phyloP scores from a whole-genome alignment of 2,888 invertebrate species.

The Acrobasis repandana region DNA sequence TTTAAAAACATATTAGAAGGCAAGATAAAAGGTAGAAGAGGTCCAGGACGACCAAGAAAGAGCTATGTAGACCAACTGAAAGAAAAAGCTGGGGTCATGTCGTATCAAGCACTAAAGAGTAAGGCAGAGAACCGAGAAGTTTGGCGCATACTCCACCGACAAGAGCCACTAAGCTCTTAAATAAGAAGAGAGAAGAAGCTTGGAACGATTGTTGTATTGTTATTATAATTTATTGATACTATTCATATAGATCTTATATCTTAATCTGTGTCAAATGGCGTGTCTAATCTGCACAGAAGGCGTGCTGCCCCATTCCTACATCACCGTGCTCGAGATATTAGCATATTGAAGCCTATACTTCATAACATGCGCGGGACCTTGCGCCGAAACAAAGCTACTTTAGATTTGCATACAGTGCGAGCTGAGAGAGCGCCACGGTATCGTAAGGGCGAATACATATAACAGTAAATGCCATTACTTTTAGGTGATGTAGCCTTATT shows the following conservation, averaged over 20 bases:
- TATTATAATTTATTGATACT: neutral
- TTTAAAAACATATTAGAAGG: too few species aligned
- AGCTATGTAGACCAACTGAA: too few species aligned
- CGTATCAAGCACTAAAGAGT: too few species aligned
- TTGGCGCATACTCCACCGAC: too few species aligned
- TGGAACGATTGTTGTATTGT: neutral
- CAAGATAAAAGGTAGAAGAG: too few species aligned
- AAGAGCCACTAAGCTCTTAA: too few species aligned
- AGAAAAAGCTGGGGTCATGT: too few species aligned
- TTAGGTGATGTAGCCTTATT: neutral
- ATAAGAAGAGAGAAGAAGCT: too few species aligned
- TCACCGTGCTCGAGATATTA: constrained; percentile 9
- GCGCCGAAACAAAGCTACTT: constrained; percentile 44
- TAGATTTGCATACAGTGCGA: constrained; percentile 20
- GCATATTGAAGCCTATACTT: constrained; percentile 24
- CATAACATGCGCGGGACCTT: constrained; percentile 35
- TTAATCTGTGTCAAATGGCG: constrained; percentile 8
- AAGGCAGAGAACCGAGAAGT: too few species aligned
- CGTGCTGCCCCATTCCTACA: neutral
- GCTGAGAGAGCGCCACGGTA: constrained; percentile 15
- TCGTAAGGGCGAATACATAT: neutral
- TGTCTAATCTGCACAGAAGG: constrained; percentile 3
- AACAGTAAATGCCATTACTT: neutral
- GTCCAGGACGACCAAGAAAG: too few species aligned
- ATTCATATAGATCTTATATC: constrained; percentile 7